Conservation (phyloP, 2,888 invertebrate species). For the Drosophila merina region DNA sequence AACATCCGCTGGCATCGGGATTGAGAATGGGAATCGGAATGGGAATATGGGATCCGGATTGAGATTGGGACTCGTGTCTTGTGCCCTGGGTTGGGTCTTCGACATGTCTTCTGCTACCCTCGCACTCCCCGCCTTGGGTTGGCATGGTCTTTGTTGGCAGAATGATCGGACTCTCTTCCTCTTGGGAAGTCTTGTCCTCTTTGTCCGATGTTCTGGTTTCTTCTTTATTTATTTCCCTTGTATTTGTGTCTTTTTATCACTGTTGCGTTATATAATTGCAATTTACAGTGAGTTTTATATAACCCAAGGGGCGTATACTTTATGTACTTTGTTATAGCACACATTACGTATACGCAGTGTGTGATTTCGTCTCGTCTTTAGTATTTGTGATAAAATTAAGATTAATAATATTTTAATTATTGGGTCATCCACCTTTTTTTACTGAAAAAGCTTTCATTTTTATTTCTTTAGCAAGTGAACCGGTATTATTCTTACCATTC, state of each 20-base stretch:
- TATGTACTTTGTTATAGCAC: constrained; percentile 23
- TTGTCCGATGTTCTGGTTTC: constrained; percentile 21
- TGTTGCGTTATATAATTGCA: constrained; percentile 62
- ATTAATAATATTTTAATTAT: neutral
- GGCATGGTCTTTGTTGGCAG: constrained; percentile 48
- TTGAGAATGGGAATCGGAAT: constrained; percentile 3
- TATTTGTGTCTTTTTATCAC: constrained; percentile 36
- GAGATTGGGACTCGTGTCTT: constrained; percentile 9
- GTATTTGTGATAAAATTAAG: neutral
- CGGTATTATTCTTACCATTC: too few relatives aligned
- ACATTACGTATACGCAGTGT: constrained; percentile 39
- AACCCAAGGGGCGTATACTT: constrained; percentile 41
- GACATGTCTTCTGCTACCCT: constrained; percentile 14
- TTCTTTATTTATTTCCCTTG: constrained; percentile 16
- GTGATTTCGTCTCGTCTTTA: constrained; percentile 1
- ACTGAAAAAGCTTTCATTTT: neutral
- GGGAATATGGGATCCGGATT: constrained; percentile 9
- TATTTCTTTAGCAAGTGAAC: too few relatives aligned
- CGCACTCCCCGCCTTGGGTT: constrained; percentile 10
- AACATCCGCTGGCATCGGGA: constrained; percentile 61
- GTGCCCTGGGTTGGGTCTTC: constrained; percentile 22
- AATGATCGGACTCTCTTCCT: constrained; percentile 19
- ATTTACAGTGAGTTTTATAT: constrained; percentile 48
- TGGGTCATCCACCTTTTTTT: neutral
- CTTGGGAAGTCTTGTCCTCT: constrained; percentile 35